Evolutionary conservation across 1,140 invertebrate species (phyloP), one percentile per base, ranked within the genome.

Genomic region (Pseudachorutes palmiensis): DNA sequence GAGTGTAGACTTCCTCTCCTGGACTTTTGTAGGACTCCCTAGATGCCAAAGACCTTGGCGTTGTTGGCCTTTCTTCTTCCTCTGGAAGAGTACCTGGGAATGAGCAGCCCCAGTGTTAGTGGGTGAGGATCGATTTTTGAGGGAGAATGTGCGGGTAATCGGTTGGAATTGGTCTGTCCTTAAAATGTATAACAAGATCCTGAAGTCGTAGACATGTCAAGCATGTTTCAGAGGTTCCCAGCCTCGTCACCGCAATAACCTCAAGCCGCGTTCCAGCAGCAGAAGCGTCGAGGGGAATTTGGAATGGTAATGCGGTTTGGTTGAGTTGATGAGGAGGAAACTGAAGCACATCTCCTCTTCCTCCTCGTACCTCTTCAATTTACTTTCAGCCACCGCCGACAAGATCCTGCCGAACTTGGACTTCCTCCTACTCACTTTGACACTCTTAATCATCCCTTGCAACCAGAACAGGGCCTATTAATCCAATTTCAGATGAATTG

Each of bases 331-430:
- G 33, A 41, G 59, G 24, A 63, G 61, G 61, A 48, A 48, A 63
- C 36, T 48, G 31, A 45, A 63, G 61, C 61, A 63, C 61, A 63
- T 63, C 61, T 63, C 61, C 61, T 41, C 59, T 61, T 61, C 59
- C 59, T n/a, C n/a, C n/a, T n/a, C n/a, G n/a, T n/a, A 9, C 61
- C 5, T 41, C 61, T 9, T 41, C 30, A 32, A 60, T 60, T 55
- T 55, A 55, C 51, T 14, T 55, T 24, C 3, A 24, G 19, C 36
- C 19, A n/a, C n/a, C 36, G 19, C 9, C 9, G 19, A 45, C 36
- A 45, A 45, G 36, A 19, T 12, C 9, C 19, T 12, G 36, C 19
- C 9, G 36, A 19, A 9, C 36, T 45, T 12, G 36, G 36, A 16
- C 24, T 19, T 19, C 24, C 12, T 26, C 51, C 24, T 14, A 24